phyloP scores from a whole-genome alignment of 2,888 invertebrate genomes.

The Coenonympha glycerion region DNA sequence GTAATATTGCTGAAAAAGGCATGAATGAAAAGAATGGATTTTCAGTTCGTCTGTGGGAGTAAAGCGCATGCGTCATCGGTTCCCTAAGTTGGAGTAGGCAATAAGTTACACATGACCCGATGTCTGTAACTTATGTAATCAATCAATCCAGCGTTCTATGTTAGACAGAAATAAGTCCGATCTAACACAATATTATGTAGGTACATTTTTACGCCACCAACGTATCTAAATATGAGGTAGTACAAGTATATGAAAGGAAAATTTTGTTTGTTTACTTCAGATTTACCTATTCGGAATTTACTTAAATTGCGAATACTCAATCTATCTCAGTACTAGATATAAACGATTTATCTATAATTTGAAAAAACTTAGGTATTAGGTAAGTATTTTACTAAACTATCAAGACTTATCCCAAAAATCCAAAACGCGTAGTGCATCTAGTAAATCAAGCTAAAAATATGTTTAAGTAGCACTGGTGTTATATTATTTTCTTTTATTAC shows the following conservation, averaged over 20 bases:
- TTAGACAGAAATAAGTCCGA: too few species aligned
- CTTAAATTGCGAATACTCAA: not conserved
- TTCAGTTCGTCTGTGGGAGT: not conserved
- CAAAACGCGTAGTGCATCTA: not conserved
- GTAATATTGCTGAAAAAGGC: not conserved
- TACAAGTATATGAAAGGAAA: not conserved
- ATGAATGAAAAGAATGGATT: conserved; percentile 21
- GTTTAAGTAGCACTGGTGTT: too few species aligned
- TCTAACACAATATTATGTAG: too few species aligned
- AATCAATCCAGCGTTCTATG: too few species aligned
- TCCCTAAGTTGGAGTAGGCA: not conserved
- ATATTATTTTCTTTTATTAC: not conserved
- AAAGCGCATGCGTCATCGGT: conserved; percentile 18
- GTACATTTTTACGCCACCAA: too few species aligned
- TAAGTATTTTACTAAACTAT: not conserved
- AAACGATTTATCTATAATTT: too few species aligned
- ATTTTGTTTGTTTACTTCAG: not conserved
- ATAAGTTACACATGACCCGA: not conserved
- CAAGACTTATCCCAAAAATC: not conserved
- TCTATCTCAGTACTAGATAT: not conserved
- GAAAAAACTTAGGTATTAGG: too few species aligned
- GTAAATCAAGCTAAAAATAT: not conserved
- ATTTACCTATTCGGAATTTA: too few species aligned
- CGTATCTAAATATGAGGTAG: too few species aligned
- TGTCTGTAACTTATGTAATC: not conserved